Conservation (phyloP, 2,888 invertebrate genomes). For the Polymixis lichenea region DNA sequence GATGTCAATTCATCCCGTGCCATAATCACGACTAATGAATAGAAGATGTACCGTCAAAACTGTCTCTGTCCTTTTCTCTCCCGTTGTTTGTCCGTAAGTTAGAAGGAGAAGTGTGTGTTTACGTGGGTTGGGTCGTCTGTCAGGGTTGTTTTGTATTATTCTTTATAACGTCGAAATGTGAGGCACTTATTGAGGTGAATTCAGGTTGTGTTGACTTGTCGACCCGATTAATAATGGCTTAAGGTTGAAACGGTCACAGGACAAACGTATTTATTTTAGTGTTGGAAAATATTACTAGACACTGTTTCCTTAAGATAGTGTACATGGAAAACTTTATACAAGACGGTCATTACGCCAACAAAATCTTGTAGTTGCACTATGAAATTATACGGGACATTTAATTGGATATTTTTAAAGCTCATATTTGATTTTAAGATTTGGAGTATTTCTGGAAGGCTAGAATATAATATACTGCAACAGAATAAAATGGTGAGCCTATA, state of each 20-base stretch:
- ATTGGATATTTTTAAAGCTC: not conserved
- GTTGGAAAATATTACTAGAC: conserved; percentile 26
- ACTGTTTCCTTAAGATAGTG: not conserved
- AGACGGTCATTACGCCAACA: not conserved
- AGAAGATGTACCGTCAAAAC: conserved; percentile 82
- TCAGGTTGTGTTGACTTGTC: conserved; percentile 86
- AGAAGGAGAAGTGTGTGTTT: conserved; percentile 78
- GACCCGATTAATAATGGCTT: conserved; percentile 84
- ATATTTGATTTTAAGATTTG: too few relatives aligned
- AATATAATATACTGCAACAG: not conserved
- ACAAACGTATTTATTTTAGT: conserved; percentile 42
- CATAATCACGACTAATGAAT: conserved; percentile 89
- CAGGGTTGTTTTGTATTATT: conserved; percentile 88
- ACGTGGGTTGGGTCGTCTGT: conserved; percentile 76
- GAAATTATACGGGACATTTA: not conserved
- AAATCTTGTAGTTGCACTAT: not conserved
- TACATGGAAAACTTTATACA: not conserved
- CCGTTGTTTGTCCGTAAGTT: conserved; percentile 69
- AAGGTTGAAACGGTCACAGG: conserved; percentile 74
- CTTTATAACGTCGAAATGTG: conserved; percentile 88
- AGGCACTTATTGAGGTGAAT: conserved; percentile 87
- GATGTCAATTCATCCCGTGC: conserved; percentile 88
- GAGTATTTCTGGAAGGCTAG: not conserved
- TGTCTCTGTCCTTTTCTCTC: conserved; percentile 80
- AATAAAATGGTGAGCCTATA: not conserved